phyloP scores from a whole-genome alignment of 2,797 vertebrate species.

The Phrynocephalus vlangalii region DNA sequence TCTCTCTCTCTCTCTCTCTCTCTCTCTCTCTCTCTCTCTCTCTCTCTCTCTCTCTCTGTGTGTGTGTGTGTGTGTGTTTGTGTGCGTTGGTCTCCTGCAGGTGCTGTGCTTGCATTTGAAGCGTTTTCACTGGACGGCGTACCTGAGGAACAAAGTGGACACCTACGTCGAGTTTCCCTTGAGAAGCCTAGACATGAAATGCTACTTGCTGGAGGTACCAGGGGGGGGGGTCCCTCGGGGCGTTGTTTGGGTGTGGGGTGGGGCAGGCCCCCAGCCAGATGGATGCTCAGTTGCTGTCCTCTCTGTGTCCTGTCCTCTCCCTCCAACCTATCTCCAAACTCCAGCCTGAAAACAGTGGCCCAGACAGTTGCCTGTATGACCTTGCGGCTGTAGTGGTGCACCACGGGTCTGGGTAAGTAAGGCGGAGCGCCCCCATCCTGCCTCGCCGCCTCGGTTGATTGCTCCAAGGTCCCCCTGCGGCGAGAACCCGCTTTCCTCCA shows the following conservation, averaged over 20 bases:
- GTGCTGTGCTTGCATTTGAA: conserved; percentile 98
- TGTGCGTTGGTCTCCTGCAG: conserved; percentile 66
- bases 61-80: not conserved
- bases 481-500: not conserved
- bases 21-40: no score
- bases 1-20: no score
- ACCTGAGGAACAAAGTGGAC: conserved; percentile 97
- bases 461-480: not conserved
- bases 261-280: not conserved
- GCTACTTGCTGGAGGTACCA: conserved; percentile 93
- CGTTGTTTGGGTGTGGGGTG: rapidly evolving
- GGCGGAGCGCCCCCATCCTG: rapidly evolving
- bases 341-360: conserved; percentile 91
- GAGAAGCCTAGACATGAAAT: conserved; percentile 93
- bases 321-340: conserved; percentile 12
- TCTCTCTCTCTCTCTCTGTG: not conserved
- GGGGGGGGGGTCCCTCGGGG: no score
- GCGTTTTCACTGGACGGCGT: conserved; percentile 98
- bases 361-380: conserved; percentile 92
- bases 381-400: conserved; percentile 96
- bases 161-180: conserved; percentile 97
- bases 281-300: conserved; percentile 34
- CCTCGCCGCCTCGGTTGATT: no score
- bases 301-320: not conserved
- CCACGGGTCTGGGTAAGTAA: conserved; percentile 97